These are phyloP conservation scores for Cyclophora albipunctata DNA, from an alignment of 2,888 invertebrate genomes.

Conservation along the genomic window DNA sequence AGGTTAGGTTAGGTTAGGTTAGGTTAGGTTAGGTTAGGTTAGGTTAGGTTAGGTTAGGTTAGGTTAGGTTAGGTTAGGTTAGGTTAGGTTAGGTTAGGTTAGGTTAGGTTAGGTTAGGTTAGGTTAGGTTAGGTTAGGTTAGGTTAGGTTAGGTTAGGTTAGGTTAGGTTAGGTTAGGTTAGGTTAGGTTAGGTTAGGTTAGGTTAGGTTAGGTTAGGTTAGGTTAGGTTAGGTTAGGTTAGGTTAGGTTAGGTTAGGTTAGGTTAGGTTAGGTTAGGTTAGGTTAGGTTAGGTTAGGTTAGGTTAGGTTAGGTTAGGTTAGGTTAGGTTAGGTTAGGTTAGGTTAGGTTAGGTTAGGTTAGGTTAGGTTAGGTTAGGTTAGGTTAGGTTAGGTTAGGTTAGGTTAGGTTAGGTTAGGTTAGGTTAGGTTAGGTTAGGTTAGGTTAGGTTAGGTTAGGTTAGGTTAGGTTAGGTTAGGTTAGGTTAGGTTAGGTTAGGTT, in stretches of 20 bases:
- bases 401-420: conserved; percentile 5
- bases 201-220: conserved; percentile 10
- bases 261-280: conserved; percentile 5
- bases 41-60: conserved; percentile 14
- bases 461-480: not conserved
- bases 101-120: conserved; percentile 10
- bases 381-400: conserved; percentile 10
- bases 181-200: conserved; percentile 6
- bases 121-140: conserved; percentile 9
- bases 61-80: conserved; percentile 9
- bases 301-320: conserved; percentile 15
- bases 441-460: not conserved
- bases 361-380: conserved; percentile 13
- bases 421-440: not conserved
- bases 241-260: conserved; percentile 6
- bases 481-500: not conserved
- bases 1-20: conserved; percentile 17
- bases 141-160: conserved; percentile 14
- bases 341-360: conserved; percentile 11
- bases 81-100: conserved; percentile 10
- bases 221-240: conserved; percentile 8
- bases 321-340: conserved; percentile 11
- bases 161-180: conserved; percentile 13
- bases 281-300: conserved; percentile 6
- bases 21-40: conserved; percentile 13